Conservation (phyloP, 2,797 vertebrate genomes). For the Sciaenops ocellatus region DNA sequence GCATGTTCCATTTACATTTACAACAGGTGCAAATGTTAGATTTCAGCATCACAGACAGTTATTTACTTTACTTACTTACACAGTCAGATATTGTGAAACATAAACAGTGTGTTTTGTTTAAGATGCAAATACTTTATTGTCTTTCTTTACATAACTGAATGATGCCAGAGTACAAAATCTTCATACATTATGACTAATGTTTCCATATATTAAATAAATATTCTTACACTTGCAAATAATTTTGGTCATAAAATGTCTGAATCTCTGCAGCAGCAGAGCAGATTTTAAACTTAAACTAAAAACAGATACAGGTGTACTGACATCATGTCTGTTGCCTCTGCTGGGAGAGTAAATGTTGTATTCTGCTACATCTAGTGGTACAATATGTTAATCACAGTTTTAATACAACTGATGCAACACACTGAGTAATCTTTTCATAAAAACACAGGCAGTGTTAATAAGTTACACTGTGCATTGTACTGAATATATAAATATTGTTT, state of each 20-base stretch:
- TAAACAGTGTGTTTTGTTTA: neutral
- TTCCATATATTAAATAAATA: neutral
- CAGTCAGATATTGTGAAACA: neutral
- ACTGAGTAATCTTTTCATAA: neutral
- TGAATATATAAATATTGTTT: constrained; percentile 5
- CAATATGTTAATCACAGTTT: constrained; percentile 34
- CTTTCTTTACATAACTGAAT: constrained; percentile 4
- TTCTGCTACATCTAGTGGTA: constrained; percentile 50
- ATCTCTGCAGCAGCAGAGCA: neutral
- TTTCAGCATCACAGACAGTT: neutral
- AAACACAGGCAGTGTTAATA: constrained; percentile 13
- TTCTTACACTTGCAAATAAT: neutral
- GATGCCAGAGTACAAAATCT: neutral
- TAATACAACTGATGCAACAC: neutral
- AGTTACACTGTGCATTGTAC: neutral
- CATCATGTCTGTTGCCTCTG: constrained; percentile 1
- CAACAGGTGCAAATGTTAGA: neutral
- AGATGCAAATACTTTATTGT: constrained; percentile 9
- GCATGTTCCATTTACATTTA: neutral
- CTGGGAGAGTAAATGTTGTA: constrained; percentile 1
- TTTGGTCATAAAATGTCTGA: constrained; percentile 3
- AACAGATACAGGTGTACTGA: neutral
- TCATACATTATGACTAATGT: neutral
- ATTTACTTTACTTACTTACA: neutral
- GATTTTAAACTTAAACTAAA: neutral